These are phyloP conservation scores for Bellardia bayeri DNA, from an alignment of 2,888 invertebrate species.

Conservation along the genomic window DNA sequence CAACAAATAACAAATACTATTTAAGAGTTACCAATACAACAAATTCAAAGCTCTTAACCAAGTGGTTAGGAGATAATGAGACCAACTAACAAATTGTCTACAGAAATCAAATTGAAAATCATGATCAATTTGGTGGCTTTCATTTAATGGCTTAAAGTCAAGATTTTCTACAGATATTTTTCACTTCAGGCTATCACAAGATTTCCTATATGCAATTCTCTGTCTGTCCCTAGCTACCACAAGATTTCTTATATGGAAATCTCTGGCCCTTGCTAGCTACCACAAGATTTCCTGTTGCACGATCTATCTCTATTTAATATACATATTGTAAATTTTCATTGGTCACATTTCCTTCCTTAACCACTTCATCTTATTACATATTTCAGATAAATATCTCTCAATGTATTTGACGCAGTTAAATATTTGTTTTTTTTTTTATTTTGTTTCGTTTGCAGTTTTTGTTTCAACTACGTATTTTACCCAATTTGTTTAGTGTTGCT, in stretches of 20 bases:
- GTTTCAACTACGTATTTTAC: neutral
- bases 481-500: conserved; percentile 62
- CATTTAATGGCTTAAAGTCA: too few relatives aligned
- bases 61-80: neutral
- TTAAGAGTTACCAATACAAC: conserved; percentile 53
- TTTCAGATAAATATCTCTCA: conserved; percentile 38
- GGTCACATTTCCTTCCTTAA: conserved; percentile 9
- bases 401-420: conserved; percentile 54
- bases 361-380: neutral
- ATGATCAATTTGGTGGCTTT: too few relatives aligned
- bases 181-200: too few relatives aligned
- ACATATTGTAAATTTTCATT: too few relatives aligned
- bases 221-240: too few relatives aligned
- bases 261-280: too few relatives aligned
- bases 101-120: too few relatives aligned
- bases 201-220: too few relatives aligned
- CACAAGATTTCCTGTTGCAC: too few relatives aligned
- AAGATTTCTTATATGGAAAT: too few relatives aligned
- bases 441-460: conserved; percentile 3
- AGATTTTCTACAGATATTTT: too few relatives aligned
- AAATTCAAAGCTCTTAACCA: conserved; percentile 18
- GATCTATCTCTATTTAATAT: too few relatives aligned
- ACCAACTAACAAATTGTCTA: conserved; percentile 17
- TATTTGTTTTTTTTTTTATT: neutral
- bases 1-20: conserved; percentile 63